These are phyloP conservation scores for Clarias macrocephalus DNA, from an alignment of 2,113 vertebrate species.

Conservation along the genomic window DNA sequence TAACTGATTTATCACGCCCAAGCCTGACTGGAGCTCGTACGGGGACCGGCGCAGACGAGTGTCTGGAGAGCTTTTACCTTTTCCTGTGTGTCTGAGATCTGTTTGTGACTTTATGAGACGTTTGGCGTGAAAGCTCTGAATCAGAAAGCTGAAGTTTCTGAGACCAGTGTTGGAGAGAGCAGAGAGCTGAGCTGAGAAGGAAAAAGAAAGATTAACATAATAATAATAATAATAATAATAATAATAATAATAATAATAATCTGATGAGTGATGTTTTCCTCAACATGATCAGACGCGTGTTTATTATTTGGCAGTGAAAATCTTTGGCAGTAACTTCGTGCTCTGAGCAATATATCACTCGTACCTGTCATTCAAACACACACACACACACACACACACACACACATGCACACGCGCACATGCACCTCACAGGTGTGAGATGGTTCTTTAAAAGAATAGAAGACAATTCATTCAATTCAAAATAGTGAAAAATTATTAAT, in stretches of 20 bases:
- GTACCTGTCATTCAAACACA: not conserved
- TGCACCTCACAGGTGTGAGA: not conserved
- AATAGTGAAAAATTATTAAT: too few relatives aligned
- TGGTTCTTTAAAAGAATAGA: not conserved
- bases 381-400: not conserved
- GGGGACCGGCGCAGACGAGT: conserved; percentile 17
- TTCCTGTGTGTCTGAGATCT: not conserved
- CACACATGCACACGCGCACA: not conserved
- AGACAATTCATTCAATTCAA: too few relatives aligned
- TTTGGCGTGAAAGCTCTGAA: not conserved
- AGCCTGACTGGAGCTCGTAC: not conserved
- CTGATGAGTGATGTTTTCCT: not conserved
- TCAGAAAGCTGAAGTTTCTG: too few relatives aligned
- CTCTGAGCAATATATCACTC: not conserved
- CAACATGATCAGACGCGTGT: not conserved
- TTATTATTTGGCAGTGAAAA: not conserved
- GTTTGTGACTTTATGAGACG: conserved; percentile 34
- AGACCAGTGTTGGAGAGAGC: not conserved
- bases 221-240: not conserved
- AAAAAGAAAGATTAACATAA: not conserved
- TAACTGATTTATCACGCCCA: conserved; percentile 48
- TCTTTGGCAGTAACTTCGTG: not conserved
- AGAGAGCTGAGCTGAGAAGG: not conserved
- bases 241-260: not conserved
- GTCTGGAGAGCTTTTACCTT: conserved; percentile 38